Conservation (phyloP, 2,113 vertebrate genomes). For the Chascanopsetta lugubris region DNA sequence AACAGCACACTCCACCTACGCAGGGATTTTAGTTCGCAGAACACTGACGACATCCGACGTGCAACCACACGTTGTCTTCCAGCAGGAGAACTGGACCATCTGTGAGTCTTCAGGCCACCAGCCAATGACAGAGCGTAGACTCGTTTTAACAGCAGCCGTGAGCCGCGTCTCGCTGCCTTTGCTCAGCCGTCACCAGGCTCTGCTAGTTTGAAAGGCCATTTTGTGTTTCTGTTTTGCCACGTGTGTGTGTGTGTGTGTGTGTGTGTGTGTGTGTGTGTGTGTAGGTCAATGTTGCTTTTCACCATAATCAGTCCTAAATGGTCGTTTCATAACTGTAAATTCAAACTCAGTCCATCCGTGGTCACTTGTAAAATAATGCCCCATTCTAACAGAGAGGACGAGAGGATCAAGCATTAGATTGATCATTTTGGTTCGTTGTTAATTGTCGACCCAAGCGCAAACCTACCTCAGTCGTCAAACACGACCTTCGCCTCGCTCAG, state of each 20-base stretch:
- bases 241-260: conserved; percentile 11
- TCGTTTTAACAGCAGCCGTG: conserved; percentile 35
- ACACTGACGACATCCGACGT: conserved; percentile 34
- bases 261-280: too few relatives aligned
- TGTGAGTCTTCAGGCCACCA: conserved; percentile 62
- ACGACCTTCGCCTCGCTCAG: conserved; percentile 16
- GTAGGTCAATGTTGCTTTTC: too few relatives aligned
- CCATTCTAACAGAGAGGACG: too few relatives aligned
- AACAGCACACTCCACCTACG: conserved; percentile 43
- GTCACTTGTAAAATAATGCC: too few relatives aligned
- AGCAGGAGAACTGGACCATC: conserved; percentile 51
- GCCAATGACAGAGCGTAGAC: conserved; percentile 36
- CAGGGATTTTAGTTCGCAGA: conserved; percentile 35
- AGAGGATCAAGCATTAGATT: too few relatives aligned
- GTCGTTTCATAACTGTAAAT: too few relatives aligned
- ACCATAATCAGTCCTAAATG: too few relatives aligned
- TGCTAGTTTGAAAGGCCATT: conserved; percentile 13
- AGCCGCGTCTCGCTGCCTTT: conserved; percentile 37
- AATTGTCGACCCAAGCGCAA: background rate
- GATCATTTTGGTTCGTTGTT: too few relatives aligned
- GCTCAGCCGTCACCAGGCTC: background rate
- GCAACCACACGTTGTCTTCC: conserved; percentile 15
- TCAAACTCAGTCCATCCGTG: too few relatives aligned
- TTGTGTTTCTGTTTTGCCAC: conserved; percentile 42
- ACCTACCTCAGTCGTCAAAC: conserved; percentile 24